Percentiles rank a stretch among this genome's conserved stretches.
These are phyloP conservation scores for Tor tambroides DNA, from an alignment of 2,113 vertebrate genomes.

Conservation along the genomic window DNA sequence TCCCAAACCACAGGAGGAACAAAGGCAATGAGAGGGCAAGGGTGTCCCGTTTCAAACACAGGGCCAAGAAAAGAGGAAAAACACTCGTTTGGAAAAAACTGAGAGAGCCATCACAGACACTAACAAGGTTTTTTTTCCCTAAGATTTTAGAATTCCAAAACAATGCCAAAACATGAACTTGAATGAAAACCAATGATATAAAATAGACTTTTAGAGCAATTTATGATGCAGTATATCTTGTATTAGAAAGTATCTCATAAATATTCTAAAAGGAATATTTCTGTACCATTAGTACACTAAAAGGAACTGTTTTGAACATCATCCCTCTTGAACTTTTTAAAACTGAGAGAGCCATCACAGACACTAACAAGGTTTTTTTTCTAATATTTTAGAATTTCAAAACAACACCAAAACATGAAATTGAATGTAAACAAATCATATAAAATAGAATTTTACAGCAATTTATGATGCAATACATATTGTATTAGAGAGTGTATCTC, in stretches of 20 bases:
- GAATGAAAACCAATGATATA: neutral
- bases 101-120: constrained; percentile 57
- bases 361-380: constrained; percentile 68
- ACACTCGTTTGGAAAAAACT: constrained; percentile 63
- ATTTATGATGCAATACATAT: neutral
- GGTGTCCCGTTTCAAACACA: constrained; percentile 51
- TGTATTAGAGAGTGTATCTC: neutral
- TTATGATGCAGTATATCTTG: neutral
- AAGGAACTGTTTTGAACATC: too few species aligned
- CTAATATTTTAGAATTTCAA: neutral
- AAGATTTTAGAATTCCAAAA: neutral
- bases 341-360: constrained; percentile 64
- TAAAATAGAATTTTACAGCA: neutral
- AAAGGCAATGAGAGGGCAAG: neutral
- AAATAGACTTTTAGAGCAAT: neutral
- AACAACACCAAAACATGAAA: neutral
- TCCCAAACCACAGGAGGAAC: neutral
- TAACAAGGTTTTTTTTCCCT: constrained; percentile 68
- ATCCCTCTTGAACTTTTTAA: too few species aligned
- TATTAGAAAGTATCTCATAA: neutral
- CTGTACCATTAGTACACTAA: too few species aligned
- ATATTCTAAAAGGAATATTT: neutral
- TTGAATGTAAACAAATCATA: neutral
- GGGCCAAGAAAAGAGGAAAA: constrained; percentile 59
- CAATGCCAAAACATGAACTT: neutral